phyloP scores from a whole-genome alignment of 2,113 vertebrate species.

The Podarcis raffonei region DNA sequence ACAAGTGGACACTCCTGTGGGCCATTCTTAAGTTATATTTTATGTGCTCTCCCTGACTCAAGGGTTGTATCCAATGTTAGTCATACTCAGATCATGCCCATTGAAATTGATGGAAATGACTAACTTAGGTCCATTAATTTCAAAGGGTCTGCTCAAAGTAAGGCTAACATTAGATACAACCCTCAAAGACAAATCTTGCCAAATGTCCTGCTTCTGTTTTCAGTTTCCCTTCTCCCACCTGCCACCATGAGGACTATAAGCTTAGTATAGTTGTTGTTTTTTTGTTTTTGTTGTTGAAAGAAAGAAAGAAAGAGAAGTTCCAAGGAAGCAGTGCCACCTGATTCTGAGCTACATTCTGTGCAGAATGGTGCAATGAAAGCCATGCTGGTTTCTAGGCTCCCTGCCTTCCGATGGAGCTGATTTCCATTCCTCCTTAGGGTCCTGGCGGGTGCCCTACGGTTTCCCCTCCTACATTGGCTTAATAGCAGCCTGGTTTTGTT shows the following conservation, averaged over 20 bases:
- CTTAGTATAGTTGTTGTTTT: not conserved
- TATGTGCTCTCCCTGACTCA: not conserved
- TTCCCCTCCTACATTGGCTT: conserved; percentile 2
- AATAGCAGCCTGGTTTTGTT: not conserved
- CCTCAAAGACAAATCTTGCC: not conserved
- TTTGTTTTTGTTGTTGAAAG: not conserved
- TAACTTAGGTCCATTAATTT: no score
- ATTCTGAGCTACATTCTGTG: not conserved
- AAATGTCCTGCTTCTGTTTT: not conserved
- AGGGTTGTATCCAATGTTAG: no score
- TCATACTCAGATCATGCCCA: no score
- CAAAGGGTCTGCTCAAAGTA: no score
- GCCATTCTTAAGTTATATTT: not conserved
- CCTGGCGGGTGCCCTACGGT: conserved; percentile 12
- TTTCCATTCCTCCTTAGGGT: not conserved
- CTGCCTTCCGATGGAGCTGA: not conserved
- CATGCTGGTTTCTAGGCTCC: conserved; percentile 10
- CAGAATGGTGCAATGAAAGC: not conserved
- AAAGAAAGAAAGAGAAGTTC: not conserved
- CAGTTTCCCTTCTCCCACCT: not conserved
- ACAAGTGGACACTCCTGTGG: not conserved
- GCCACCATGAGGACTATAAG: conserved; percentile 13
- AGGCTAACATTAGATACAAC: no score
- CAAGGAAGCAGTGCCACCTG: not conserved
- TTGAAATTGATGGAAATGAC: no score